Evolutionary conservation across 1,140 invertebrate genomes (phyloP), one percentile per base, ranked within the genome.

Genomic region (Heterodera schachtii): DNA sequence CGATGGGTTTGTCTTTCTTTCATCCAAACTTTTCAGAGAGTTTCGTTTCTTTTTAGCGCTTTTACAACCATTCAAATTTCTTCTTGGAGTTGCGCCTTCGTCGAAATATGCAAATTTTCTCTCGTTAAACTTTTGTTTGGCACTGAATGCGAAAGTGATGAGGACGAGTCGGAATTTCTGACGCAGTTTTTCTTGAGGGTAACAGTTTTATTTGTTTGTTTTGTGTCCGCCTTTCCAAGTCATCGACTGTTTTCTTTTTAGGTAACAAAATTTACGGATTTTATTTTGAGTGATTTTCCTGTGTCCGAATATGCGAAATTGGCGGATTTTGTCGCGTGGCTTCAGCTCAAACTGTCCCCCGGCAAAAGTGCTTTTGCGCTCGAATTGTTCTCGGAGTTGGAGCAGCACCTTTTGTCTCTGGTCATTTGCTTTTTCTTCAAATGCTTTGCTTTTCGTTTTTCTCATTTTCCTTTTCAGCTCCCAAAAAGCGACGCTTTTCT

Each of bases 71-170:
- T 79, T 46, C 79, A 74, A 49, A 41, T 71, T 21, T 49, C 41
- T 21, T 79, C 60, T 19, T 79, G 78, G 78, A 52, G 43, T 41
- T 47, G 31, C n/a, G 3, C 60, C 9, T 79, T 79, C 44, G 44
- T 46, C 31, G 78, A 79, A 46, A 41, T 79, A 41, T 70, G 78
- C 67, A 43, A 73, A 74, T 79, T 47, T 69, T 79, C 21, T 9
- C 47, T 79, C 13, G 73, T 73, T 7, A 67, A 79, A 11, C 31
- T 77, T 71, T 52, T 52, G 6, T 52, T 52, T 6, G 6, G 9
- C 43, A 79, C 16, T 11, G 67, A 79, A 11, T 1, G 16, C 21
- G 43, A 4, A 71, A 43, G n/a, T 19, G 69, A 13, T 1, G 41
- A 71, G 44, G 19, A 71, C 69, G 69, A 13, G 6, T 41, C n/a